These are phyloP conservation scores for Archivesica marissinica DNA, from an alignment of 1,140 invertebrate species.

Conservation along the genomic window DNA sequence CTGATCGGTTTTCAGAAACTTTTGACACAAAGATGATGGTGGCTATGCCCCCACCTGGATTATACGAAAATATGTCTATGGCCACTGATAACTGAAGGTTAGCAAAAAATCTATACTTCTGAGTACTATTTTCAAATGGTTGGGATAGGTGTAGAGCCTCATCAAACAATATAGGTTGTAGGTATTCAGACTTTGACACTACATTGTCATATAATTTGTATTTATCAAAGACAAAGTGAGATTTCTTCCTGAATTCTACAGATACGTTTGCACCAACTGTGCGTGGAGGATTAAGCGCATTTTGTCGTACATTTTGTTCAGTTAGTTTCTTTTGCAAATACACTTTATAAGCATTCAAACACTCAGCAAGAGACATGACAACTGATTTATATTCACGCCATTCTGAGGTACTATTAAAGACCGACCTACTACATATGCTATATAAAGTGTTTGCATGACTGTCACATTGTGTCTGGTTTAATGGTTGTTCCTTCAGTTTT, in stretches of 20 bases:
- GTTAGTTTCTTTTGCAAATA: slow-evolving; percentile 4
- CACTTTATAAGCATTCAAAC: background rate
- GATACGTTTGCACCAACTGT: slow-evolving; percentile 19
- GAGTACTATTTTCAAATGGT: slow-evolving; percentile 25
- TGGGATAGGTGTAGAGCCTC: slow-evolving; percentile 39
- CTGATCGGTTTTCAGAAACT: no score
- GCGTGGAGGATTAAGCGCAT: background rate
- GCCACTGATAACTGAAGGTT: slow-evolving; percentile 40
- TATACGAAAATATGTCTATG: slow-evolving; percentile 26
- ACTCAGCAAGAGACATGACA: slow-evolving; percentile 12
- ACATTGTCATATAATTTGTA: no score
- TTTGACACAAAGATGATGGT: no score
- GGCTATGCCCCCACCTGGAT: no score
- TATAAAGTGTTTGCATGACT: slow-evolving; percentile 22
- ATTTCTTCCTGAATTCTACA: no score
- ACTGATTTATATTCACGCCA: background rate
- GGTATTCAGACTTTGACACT: no score
- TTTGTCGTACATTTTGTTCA: background rate
- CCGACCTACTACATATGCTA: background rate
- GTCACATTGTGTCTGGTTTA: background rate
- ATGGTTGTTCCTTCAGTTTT: slow-evolving; percentile 1
- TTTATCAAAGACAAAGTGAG: no score
- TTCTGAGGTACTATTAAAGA: slow-evolving; percentile 4
- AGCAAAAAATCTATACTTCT: slow-evolving; percentile 38
- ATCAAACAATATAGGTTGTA: slow-evolving; percentile 56